phyloP scores from a whole-genome alignment of 2,888 invertebrate species.

The Microctonus brassicae region DNA sequence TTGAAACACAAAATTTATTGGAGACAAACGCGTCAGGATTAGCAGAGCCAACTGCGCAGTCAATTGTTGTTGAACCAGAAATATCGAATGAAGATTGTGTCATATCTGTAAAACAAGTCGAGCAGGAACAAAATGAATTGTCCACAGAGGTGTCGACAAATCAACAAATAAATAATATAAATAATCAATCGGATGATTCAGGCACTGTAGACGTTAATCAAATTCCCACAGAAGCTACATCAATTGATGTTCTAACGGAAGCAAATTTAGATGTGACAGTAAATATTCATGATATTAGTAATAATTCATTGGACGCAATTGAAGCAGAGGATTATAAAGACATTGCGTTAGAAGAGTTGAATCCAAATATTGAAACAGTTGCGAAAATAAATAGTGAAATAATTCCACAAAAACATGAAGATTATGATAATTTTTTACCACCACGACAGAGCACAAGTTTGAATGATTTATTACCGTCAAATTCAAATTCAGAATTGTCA shows the following conservation, averaged over 20 bases:
- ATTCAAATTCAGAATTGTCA: not conserved
- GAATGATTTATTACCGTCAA: conserved; percentile 4
- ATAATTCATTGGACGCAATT: conserved; percentile 21
- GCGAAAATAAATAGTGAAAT: conserved; percentile 51
- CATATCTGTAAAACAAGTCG: not conserved
- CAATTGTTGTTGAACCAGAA: not conserved
- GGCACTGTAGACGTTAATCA: not conserved
- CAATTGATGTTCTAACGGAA: not conserved
- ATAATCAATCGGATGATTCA: not conserved
- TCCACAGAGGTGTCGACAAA: not conserved
- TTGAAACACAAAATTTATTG: conserved; percentile 24
- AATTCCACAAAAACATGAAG: conserved; percentile 14
- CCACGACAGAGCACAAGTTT: conserved; percentile 45
- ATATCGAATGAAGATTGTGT: not conserved
- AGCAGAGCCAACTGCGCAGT: not conserved
- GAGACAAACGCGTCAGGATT: not conserved
- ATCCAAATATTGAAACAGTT: conserved; percentile 50
- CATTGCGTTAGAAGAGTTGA: conserved; percentile 57
- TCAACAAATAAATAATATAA: not conserved
- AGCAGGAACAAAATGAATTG: not conserved
- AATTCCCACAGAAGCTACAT: not conserved
- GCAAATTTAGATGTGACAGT: conserved; percentile 31
- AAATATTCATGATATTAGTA: conserved; percentile 25
- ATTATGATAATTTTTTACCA: conserved; percentile 44
- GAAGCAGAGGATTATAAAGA: conserved; percentile 48